Percentiles rank a stretch among this genome's conserved stretches.
Evolutionary conservation across 2,797 vertebrate species (phyloP).

Genomic region (Syngnathus acus): DNA sequence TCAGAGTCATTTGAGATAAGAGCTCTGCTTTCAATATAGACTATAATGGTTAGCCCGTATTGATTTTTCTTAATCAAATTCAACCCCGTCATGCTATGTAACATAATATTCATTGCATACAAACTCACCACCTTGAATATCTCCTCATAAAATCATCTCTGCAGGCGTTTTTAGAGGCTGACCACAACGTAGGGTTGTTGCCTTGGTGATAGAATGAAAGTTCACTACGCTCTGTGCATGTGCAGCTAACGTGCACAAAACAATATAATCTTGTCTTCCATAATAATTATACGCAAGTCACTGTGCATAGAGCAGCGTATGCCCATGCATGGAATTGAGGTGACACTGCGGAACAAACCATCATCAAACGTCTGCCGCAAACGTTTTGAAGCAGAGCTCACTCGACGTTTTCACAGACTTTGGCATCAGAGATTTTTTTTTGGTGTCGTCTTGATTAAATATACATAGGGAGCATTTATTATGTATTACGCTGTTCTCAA

Average conservation of each 20-base stretch:
- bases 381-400: slow-evolving; percentile 37
- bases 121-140: slow-evolving; percentile 25
- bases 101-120: slow-evolving; percentile 49
- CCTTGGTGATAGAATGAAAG: slow-evolving; percentile 60
- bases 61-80: slow-evolving; percentile 40
- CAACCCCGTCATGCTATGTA: background rate
- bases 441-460: slow-evolving; percentile 32
- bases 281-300: slow-evolving; percentile 16
- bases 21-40: slow-evolving; percentile 27
- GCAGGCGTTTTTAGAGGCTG: slow-evolving; percentile 21
- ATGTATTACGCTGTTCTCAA: background rate
- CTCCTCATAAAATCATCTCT: slow-evolving; percentile 45
- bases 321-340: slow-evolving; percentile 15
- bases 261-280: slow-evolving; percentile 15
- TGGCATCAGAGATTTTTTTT: slow-evolving; percentile 22
- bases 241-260: slow-evolving; percentile 3
- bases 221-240: slow-evolving; percentile 28
- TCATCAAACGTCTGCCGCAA: too few species aligned
- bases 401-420: slow-evolving; percentile 24
- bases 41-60: slow-evolving; percentile 32
- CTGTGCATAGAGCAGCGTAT: slow-evolving; percentile 11
- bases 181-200: slow-evolving; percentile 43
- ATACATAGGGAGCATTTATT: slow-evolving; percentile 20
- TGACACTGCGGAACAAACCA: slow-evolving; percentile 23
- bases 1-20: background rate